These are phyloP conservation scores for Acanthosepion esculentum DNA, from an alignment of 2,888 invertebrate species.

Conservation along the genomic window DNA sequence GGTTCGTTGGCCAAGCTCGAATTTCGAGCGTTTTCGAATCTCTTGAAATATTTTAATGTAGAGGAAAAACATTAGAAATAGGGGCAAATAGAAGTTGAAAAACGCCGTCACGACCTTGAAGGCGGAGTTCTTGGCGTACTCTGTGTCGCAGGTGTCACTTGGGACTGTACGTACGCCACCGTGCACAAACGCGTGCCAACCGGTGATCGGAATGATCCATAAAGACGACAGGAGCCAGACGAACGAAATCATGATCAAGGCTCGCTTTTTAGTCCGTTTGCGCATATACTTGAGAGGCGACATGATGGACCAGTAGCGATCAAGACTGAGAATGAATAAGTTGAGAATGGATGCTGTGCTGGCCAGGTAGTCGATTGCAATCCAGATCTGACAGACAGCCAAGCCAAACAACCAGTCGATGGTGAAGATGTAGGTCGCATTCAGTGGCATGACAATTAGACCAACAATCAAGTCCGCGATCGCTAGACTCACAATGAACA, in stretches of 20 bases:
- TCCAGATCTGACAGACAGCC: slow-evolving; percentile 78
- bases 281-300: slow-evolving; percentile 77
- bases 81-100: slow-evolving; percentile 77
- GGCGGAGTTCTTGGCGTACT: slow-evolving; percentile 76
- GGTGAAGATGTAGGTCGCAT: slow-evolving; percentile 77
- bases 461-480: slow-evolving; percentile 77
- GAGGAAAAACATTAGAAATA: slow-evolving; percentile 76
- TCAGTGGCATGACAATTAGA: slow-evolving; percentile 77
- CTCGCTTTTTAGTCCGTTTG: slow-evolving; percentile 76
- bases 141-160: slow-evolving; percentile 76
- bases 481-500: slow-evolving; percentile 78
- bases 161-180: slow-evolving; percentile 68
- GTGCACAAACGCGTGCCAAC: slow-evolving; percentile 76
- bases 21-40: slow-evolving; percentile 75
- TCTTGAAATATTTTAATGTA: slow-evolving; percentile 77
- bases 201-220: slow-evolving; percentile 77
- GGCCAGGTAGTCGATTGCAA: slow-evolving; percentile 79
- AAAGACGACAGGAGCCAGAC: slow-evolving; percentile 76
- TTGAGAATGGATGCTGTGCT: slow-evolving; percentile 80
- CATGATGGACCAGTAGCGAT: slow-evolving; percentile 78
- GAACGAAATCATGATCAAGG: slow-evolving; percentile 76
- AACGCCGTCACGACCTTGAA: slow-evolving; percentile 77
- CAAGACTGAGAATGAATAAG: slow-evolving; percentile 76
- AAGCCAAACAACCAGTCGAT: slow-evolving; percentile 76
- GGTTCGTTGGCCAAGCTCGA: slow-evolving; percentile 71